These are phyloP conservation scores for Propithecus deckenii DNA, from an alignment of 2,797 vertebrate species.

Conservation along the genomic window DNA sequence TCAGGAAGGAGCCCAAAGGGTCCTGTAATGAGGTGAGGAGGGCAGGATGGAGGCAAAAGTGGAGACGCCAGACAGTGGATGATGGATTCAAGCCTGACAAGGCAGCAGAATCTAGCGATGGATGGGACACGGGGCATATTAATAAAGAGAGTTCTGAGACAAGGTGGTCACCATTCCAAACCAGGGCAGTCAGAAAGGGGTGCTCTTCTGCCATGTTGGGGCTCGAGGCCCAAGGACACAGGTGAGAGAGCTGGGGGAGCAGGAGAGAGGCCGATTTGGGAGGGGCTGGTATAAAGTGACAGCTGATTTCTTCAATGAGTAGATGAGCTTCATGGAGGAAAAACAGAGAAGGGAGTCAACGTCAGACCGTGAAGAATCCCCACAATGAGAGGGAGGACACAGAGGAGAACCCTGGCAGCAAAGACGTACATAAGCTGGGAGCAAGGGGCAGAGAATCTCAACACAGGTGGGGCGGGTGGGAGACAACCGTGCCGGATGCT, in stretches of 20 bases:
- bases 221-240: not conserved
- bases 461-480: not conserved
- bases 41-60: not conserved
- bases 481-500: accelerated
- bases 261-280: not conserved
- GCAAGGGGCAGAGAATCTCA: not conserved
- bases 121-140: not conserved
- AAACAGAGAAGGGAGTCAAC: not conserved
- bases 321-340: not conserved
- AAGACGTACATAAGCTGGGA: accelerated
- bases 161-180: not conserved
- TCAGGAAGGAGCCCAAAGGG: not conserved
- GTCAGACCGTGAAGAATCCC: not conserved
- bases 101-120: not conserved
- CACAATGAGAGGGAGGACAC: not conserved
- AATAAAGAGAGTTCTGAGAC: not conserved
- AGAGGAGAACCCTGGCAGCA: not conserved
- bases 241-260: not conserved
- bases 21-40: not conserved
- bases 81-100: not conserved
- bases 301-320: not conserved
- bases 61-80: not conserved
- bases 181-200: not conserved
- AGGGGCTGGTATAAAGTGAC: not conserved
- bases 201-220: accelerated